Conservation (phyloP, 1,140 invertebrate genomes). For the Zaprionus nigranus region DNA sequence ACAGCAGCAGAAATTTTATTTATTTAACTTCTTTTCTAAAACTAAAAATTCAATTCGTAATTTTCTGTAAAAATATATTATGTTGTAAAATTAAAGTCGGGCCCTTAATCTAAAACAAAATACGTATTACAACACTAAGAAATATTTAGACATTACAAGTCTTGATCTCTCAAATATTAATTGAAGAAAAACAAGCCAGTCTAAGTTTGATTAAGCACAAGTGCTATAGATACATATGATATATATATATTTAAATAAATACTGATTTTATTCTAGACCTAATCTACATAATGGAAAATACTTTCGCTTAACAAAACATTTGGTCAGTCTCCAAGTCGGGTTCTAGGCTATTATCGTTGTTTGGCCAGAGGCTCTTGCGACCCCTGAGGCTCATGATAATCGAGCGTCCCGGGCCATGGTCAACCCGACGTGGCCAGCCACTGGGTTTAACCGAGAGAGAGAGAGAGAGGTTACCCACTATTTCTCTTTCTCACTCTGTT, state of each 20-base stretch:
- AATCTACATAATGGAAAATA: slow-evolving; percentile 13
- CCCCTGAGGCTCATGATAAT: slow-evolving; percentile 51
- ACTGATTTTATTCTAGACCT: slow-evolving; percentile 28
- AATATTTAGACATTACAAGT: no score
- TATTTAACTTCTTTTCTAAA: no score
- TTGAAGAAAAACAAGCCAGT: slow-evolving; percentile 3
- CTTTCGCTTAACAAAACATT: slow-evolving; percentile 33
- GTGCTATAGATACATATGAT: slow-evolving; percentile 2
- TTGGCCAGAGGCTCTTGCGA: slow-evolving; percentile 4
- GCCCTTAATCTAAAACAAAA: no score
- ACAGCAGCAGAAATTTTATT: not conserved
- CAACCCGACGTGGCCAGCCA: slow-evolving; percentile 76
- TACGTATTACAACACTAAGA: no score
- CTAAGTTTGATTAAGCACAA: slow-evolving; percentile 18
- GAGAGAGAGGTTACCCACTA: slow-evolving; percentile 25
- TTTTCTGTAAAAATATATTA: no score
- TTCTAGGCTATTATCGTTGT: slow-evolving; percentile 22
- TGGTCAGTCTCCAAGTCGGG: slow-evolving; percentile 66
- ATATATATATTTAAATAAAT: slow-evolving; percentile 70
- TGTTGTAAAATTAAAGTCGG: no score
- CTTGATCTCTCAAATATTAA: no score
- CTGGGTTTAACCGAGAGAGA: slow-evolving; percentile 56
- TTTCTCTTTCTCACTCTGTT: not conserved
- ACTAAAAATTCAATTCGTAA: no score
- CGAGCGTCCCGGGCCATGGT: slow-evolving; percentile 53